Conservation (phyloP, 2,797 vertebrate genomes). For the Chelmon rostratus region DNA sequence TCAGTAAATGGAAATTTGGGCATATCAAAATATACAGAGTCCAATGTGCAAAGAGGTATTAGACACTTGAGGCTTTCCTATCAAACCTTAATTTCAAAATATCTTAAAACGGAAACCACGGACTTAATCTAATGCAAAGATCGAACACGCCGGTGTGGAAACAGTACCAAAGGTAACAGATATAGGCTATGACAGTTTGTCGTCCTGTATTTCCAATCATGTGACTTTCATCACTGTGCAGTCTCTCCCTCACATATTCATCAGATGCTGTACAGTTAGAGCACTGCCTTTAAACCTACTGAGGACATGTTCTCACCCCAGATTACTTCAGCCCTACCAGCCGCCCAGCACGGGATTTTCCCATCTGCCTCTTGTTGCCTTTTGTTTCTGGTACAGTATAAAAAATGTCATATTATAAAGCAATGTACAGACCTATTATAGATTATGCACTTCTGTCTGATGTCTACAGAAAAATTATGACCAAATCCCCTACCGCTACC, state of each 20-base stretch:
- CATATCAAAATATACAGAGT: not conserved
- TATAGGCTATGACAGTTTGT: not conserved
- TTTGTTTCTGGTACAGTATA: not conserved
- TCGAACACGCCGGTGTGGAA: not conserved
- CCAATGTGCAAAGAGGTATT: not conserved
- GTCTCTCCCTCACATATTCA: constrained; percentile 24
- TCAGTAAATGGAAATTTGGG: not conserved
- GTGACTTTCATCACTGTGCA: constrained; percentile 5
- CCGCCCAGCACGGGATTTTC: constrained; percentile 63
- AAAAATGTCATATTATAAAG: not conserved
- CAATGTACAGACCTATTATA: not conserved
- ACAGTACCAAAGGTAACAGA: constrained; percentile 6
- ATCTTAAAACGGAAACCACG: not conserved
- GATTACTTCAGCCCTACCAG: constrained; percentile 67
- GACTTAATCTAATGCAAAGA: not conserved
- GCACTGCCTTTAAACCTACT: constrained; percentile 62
- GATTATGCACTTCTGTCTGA: not conserved
- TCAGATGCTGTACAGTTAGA: constrained; percentile 46
- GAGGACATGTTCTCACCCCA: constrained; percentile 54
- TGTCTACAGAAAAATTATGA: not conserved
- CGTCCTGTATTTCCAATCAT: constrained; percentile 27
- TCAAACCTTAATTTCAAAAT: not conserved
- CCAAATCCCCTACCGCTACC: not conserved
- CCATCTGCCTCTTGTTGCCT: constrained; percentile 32
- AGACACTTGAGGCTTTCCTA: not conserved